These are phyloP conservation scores for Coelopa frigida DNA, from an alignment of 1,140 invertebrate genomes.

Conservation along the genomic window DNA sequence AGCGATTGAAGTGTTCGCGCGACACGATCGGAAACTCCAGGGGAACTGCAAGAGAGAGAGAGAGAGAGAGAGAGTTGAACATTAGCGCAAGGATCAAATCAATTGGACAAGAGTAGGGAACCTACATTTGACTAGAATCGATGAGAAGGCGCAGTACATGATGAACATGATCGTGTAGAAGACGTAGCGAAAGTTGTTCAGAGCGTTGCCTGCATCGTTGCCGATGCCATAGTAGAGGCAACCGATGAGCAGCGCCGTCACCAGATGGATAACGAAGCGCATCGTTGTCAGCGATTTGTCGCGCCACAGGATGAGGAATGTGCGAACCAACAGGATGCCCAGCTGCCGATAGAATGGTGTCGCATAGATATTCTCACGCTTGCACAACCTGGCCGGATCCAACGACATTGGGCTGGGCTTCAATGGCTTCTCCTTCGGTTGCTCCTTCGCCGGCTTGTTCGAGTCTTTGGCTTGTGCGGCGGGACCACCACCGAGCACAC, in stretches of 20 bases:
- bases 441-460: constrained; percentile 1
- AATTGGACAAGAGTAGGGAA: constrained; percentile 23
- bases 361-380: constrained; percentile 46
- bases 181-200: constrained; percentile 69
- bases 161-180: constrained; percentile 80
- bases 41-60: constrained; percentile 63
- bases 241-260: constrained; percentile 72
- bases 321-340: constrained; percentile 54
- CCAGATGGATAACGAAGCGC: constrained; percentile 65
- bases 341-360: constrained; percentile 62
- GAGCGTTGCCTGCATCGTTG: constrained; percentile 61
- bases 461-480: constrained; percentile 2
- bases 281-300: constrained; percentile 59
- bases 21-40: constrained; percentile 75
- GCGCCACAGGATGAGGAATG: constrained; percentile 52
- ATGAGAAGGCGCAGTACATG: constrained; percentile 82
- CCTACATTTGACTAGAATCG: constrained; percentile 81
- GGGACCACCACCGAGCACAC: constrained; percentile 13
- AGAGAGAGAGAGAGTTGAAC: neutral
- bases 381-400: constrained; percentile 35
- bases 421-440: constrained; percentile 20
- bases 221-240: constrained; percentile 75
- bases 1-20: constrained; percentile 85
- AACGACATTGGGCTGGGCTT: constrained; percentile 26
- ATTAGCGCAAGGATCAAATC: neutral